Base-by-base conservation (phyloP, 2,113 vertebrate genomes). In the Phrynosoma platyrhinos region DNA sequence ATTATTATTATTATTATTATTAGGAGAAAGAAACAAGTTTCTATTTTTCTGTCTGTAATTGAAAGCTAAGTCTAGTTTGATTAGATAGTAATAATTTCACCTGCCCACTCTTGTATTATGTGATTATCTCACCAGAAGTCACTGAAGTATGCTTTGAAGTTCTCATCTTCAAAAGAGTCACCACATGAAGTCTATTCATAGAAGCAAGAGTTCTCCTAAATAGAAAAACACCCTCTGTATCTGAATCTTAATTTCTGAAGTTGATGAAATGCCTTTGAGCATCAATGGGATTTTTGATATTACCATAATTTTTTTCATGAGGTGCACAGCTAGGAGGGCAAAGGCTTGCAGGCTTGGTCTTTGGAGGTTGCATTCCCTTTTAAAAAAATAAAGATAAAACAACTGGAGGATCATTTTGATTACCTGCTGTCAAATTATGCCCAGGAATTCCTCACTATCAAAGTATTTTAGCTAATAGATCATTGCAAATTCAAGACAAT, bases 241-340 rank as follows among this genome's bases (percentile, higher is more conserved):
- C 93, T 95, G 94, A 90, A 89, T 94, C 89, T 90, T 94, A 96
- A 92, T 95, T 94, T 96, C 93, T 92, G 91, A 91, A 88, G 89
- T 90, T 96, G 91, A 94, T 93, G 86, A 95, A 93, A 94, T 94
- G 89, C 94, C 91, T 94, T 96, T 95, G 91, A 94, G 86, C 90
- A 92, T 95, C 94, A 95, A 78, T 94, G 92, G 93, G 91, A 95
- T 71, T 96, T 96, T 96, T 94, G 91, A 95, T 92, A 95, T 95
- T 96, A 94, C 68, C 94, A 95, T 96, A 91, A 93, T 94, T 95
- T 95, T 77, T 82, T 64, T 94, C 93, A 89, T 91, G 88, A 88
- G 83, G 94, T 93, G 81, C 75, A 93, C 86, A 91, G 90, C 83
- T 91, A 86, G 83, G 91, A 91, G 90, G 88, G 88, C 90, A 94